Base-by-base conservation (phyloP, 2,113 vertebrate genomes). In the Amphiprion ocellaris region DNA sequence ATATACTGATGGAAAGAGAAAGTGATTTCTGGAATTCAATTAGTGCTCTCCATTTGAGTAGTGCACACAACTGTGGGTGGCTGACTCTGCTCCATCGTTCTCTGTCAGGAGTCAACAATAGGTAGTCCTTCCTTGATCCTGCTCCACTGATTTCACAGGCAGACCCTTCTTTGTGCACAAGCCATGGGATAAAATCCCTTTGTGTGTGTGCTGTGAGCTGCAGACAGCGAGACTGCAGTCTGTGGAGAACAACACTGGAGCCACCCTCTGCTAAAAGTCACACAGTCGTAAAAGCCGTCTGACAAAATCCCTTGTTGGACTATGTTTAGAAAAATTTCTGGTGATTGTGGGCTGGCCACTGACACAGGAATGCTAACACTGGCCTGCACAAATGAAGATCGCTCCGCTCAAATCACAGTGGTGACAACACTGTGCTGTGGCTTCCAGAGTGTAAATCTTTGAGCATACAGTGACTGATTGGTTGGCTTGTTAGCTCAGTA, bases 91-190 rank as follows among this genome's bases (percentile, higher is more conserved):
- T 71, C 60, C 75, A 66, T 75, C 64, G 26, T 70, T 77, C 74
- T 73, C 78, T 63, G 86, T 83, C 81, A 82, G 79, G 77, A 84
- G 41, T 69, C 76, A 65, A 91, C 85, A 91, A 91, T 85, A 81
- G 74, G 67, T 41, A 16, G 74, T 33, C 80, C 52, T 76, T 59
- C 10, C 63, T 78, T 33, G 7, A 68, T 70, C 56, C 58, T 23
- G 66, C 86, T 84, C 64, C 83, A 77, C 83, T 87, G 83, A 71
- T 76, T 80, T 84, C 69, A 84, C 80, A 62, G 83, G 62, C 59
- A 4, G 41, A 58, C 69, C 26, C 8, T 52, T 77, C 76, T 87
- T 84, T 88, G 89, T 90, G 79, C 80, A 68, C 0, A 47, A 75
- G 71, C 76, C 26, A 52, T 12, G 9, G 74, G 60, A 63, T 66